Conservation (phyloP, 2,797 vertebrate species). For the Kryptopterus vitreolus region DNA sequence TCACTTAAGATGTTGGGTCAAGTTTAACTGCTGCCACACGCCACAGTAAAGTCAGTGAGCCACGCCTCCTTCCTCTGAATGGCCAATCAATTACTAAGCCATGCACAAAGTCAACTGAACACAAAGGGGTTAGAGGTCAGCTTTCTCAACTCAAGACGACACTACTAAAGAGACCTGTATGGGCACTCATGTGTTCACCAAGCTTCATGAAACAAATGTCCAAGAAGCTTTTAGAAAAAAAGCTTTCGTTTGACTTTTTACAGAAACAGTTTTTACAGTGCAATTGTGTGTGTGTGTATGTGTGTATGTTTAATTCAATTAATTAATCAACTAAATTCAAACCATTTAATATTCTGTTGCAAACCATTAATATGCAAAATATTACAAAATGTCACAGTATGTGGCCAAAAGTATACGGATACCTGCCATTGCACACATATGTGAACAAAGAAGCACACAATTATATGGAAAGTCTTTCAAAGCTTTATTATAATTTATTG, state of each 20-base stretch:
- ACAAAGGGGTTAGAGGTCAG: constrained; percentile 26
- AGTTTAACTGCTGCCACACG: constrained; percentile 54
- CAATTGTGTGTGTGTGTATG: too few relatives aligned
- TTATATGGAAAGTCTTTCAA: not conserved
- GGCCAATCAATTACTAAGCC: constrained; percentile 41
- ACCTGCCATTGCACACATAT: not conserved
- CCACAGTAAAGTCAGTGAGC: constrained; percentile 35
- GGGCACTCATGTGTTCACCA: not conserved
- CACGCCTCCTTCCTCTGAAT: constrained; percentile 15
- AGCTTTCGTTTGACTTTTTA: too few relatives aligned
- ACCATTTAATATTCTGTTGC: not conserved
- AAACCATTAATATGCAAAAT: not conserved
- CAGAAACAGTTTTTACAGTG: too few relatives aligned
- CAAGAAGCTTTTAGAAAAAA: too few relatives aligned
- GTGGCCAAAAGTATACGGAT: not conserved
- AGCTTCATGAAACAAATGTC: not conserved
- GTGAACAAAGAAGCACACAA: not conserved
- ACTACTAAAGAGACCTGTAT: constrained; percentile 1
- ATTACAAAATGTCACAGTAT: not conserved
- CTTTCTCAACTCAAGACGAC: not conserved
- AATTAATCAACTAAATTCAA: not conserved
- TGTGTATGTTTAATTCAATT: not conserved
- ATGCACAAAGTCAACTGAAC: constrained; percentile 25
- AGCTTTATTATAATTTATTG: too few relatives aligned
- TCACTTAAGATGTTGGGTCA: constrained; percentile 49